Evolutionary conservation across 2,888 invertebrate genomes (phyloP), one percentile per base, ranked within the genome.

Genomic region (Mechanitis mazaeus): DNA sequence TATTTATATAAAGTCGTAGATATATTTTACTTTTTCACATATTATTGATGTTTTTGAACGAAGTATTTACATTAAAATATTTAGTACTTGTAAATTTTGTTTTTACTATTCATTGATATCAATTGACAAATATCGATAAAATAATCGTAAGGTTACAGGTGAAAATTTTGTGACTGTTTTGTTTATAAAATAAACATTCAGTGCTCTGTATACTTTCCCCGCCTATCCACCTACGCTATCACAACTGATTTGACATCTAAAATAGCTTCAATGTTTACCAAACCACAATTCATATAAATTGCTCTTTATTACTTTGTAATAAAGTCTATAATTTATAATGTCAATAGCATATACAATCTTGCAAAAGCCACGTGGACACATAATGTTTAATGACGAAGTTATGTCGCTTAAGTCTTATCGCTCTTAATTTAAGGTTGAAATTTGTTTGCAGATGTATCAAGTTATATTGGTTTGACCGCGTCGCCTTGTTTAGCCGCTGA

Each of bases 201-300:
- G 45, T 50, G 20, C 38, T 56, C 59, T 46, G 54, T 61, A 56
- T 57, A 46, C 33, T 59, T 55, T 54, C 38, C 54, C 57, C 63
- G 61, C 56, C 60, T 60, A 54, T 63, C 67, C 60, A 67, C 71
- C 70, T 68, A 68, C 67, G 66, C 65, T 62, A 59, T 68, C 60
- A 63, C 65, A 66, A 68, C 61, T 68, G 69, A 72, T 69, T 71
- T 67, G 71, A 65, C 65, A 64, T 64, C 68, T 68, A 65, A 69
- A 71, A 71, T 69, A 69, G 66, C 69, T 58, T 33, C 28, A 55
- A 55, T 50, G 33, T 56, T 56, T 61, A 63, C 63, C 47, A 54
- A 57, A 12, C 20, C 33, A 42, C 45, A 33, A 38, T 58, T 33
- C 50, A 54, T 5, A 3, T 3, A 7, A 3, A 7, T 4, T 54